Evolutionary conservation across 2,888 invertebrate genomes (phyloP), one percentile per base, ranked within the genome.

Genomic region (Pecten maximus): DNA sequence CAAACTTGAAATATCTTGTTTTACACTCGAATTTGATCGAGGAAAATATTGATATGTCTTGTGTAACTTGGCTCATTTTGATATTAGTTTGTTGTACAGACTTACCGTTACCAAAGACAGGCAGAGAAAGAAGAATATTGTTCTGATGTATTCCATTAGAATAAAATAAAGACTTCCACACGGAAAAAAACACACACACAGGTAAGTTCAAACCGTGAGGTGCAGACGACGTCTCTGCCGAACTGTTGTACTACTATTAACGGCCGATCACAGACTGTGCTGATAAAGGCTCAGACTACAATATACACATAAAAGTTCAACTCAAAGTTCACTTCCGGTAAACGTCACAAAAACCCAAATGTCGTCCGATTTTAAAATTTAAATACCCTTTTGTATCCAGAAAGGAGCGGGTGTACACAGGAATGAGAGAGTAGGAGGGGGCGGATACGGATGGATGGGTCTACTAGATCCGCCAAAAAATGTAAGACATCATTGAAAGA

Each of bases 261-360:
- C 54, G 19, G 54, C 54, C 23, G 74, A 35, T 74, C 74, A 74
- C 74, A 74, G 35, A 74, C 28, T 74, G 74, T 28, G 74, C 74
- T 74, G 74, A 74, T 74, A 74, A 35, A 74, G 74, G 35, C 28
- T 35, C 10, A 3, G 74, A 0, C 35, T 12, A 44, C 74, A 74
- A 2, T 28, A 28, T 74, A 74, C 28, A 74, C 74, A 28, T 15
- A 15, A 74, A 74, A 74, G 74, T 28, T 74, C 28, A 74, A 28
- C 74, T 35, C 12, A 74, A 35, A 74, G 74, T 74, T 74, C 74
- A 74, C 74, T 74, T 74, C 74, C 74, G 74, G 74, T 28, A 74
- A 12, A 74, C 74, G 35, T 35, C 35, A 35, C 74, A 74, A 28
- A 35, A 35, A 35, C 74, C 74, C 35, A 74, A 74, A 74, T 16